Base-by-base conservation (phyloP, 1,140 invertebrate genomes). In the Aricia agestis region DNA sequence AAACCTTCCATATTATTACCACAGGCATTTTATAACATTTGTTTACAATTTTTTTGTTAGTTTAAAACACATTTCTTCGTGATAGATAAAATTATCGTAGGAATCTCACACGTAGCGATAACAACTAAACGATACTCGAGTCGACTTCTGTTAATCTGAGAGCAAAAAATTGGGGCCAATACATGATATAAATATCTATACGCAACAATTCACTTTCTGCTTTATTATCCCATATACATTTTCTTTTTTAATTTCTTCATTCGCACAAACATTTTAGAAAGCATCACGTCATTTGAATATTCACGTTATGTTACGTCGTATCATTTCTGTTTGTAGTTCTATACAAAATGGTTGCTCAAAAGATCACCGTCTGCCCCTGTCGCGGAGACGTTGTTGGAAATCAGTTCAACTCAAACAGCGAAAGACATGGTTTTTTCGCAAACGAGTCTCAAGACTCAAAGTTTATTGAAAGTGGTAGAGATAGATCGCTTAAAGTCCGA, bases 271-370 rank as follows among this genome's bases (percentile, higher is more conserved):
- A 57, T 66, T 69, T 69, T 61, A 59, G 15, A 18, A 41, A 58
- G 74, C 74, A 72, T 25, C 69, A 85, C 89, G 86, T 89, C 76
- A 86, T 91, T 86, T 68, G 70, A 82, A 83, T 84, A 84, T 85
- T 85, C 85, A 89, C 86, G 87, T 86, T 87, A 84, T 87, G 87
- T 90, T 89, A 90, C 87, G 86, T 89, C 87, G 83, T 91, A 82
- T 90, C 85, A 87, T 91, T 91, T 91, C 78, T 91, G 86, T 91
- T 91, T 91, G 89, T 91, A 91, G 89, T 91, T 90, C 85, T 91
- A 88, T 89, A 83, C 89, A 91, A 91, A 91, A 91, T 91, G 89
- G 89, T 91, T 89, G 82, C 87, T 86, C 83, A 85, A 91, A 91
- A 86, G 84, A 86, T 87, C 89, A 88, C 80, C 78, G 74, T 79